phyloP scores from a whole-genome alignment of 1,140 invertebrate genomes.

The Bacillus rossius region DNA sequence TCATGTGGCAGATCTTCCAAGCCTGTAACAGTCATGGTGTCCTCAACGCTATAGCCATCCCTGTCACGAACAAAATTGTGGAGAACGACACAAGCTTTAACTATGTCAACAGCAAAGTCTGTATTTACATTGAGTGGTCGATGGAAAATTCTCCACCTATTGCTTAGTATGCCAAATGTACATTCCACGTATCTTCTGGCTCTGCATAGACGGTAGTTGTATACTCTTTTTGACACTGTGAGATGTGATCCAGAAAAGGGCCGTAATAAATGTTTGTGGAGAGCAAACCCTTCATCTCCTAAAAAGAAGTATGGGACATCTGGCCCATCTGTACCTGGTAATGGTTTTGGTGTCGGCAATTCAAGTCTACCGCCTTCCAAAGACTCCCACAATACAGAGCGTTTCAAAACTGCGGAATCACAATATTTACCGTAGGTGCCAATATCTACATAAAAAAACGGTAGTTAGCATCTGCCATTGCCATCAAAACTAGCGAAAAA shows the following conservation, averaged over 20 bases:
- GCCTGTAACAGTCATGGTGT: slow-evolving; percentile 16
- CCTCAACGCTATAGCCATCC: slow-evolving; percentile 21
- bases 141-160: slow-evolving; percentile 35
- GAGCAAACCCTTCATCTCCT: slow-evolving; percentile 43
- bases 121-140: slow-evolving; percentile 29
- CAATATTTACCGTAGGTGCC: slow-evolving; percentile 24
- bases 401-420: slow-evolving; percentile 23
- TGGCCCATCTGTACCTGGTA: slow-evolving; percentile 19
- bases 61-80: slow-evolving; percentile 27
- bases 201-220: slow-evolving; percentile 39
- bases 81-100: slow-evolving; percentile 28
- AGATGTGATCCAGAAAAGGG: slow-evolving; percentile 36
- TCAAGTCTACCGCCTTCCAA: slow-evolving; percentile 14
- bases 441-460: slow-evolving; percentile 28
- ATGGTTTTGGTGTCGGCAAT: slow-evolving; percentile 19
- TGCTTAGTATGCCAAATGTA: slow-evolving; percentile 26
- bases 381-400: slow-evolving; percentile 23
- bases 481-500: slow-evolving; percentile 26
- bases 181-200: slow-evolving; percentile 33
- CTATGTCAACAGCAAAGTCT: slow-evolving; percentile 23
- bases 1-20: slow-evolving; percentile 9
- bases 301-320: slow-evolving; percentile 31
- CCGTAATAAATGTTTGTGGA: slow-evolving; percentile 38
- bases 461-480: slow-evolving; percentile 22
- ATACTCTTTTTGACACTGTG: slow-evolving; percentile 32